A percentile compares a stretch with the other conserved stretches of the same genome.
Evolutionary conservation across 1,140 invertebrate species (phyloP).

Genomic region (Maniola jurtina): DNA sequence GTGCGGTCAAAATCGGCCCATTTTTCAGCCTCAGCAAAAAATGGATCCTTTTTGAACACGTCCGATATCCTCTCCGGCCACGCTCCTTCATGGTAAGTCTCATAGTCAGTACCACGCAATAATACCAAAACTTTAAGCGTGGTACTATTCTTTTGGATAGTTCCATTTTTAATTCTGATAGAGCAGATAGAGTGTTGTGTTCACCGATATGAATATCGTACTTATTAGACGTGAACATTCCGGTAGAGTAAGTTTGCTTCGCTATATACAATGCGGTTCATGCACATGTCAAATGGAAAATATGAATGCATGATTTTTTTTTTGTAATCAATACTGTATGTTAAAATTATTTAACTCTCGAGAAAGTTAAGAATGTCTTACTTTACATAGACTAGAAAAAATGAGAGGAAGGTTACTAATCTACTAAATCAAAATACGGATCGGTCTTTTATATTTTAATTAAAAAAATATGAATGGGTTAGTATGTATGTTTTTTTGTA

Average conservation of each 20-base stretch:
- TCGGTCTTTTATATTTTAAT: slow-evolving; percentile 75
- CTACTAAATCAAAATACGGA: slow-evolving; percentile 76
- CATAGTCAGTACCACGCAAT: slow-evolving; percentile 62
- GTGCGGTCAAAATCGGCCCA: slow-evolving; percentile 75
- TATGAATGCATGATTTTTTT: slow-evolving; percentile 16
- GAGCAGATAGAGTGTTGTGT: slow-evolving; percentile 58
- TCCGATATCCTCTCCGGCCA: slow-evolving; percentile 67
- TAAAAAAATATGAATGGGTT: slow-evolving; percentile 68
- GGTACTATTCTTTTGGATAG: slow-evolving; percentile 26
- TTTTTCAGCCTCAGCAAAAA: slow-evolving; percentile 77
- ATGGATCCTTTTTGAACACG: slow-evolving; percentile 71
- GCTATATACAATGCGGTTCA: slow-evolving; percentile 72
- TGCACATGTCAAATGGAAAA: slow-evolving; percentile 52
- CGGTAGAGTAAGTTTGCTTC: slow-evolving; percentile 43
- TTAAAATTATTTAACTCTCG: slow-evolving; percentile 18
- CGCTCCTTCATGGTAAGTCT: slow-evolving; percentile 73
- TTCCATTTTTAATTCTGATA: slow-evolving; percentile 26
- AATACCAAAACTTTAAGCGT: slow-evolving; percentile 26
- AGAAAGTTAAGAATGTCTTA: slow-evolving; percentile 22
- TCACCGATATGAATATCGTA: slow-evolving; percentile 45
- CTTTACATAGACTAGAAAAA: slow-evolving; percentile 15
- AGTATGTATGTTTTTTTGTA: slow-evolving; percentile 70
- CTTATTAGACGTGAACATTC: slow-evolving; percentile 44
- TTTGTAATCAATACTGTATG: slow-evolving; percentile 20
- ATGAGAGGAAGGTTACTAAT: slow-evolving; percentile 64